Base-by-base conservation (phyloP, 2,113 vertebrate species). In the Sciurus niger region DNA sequence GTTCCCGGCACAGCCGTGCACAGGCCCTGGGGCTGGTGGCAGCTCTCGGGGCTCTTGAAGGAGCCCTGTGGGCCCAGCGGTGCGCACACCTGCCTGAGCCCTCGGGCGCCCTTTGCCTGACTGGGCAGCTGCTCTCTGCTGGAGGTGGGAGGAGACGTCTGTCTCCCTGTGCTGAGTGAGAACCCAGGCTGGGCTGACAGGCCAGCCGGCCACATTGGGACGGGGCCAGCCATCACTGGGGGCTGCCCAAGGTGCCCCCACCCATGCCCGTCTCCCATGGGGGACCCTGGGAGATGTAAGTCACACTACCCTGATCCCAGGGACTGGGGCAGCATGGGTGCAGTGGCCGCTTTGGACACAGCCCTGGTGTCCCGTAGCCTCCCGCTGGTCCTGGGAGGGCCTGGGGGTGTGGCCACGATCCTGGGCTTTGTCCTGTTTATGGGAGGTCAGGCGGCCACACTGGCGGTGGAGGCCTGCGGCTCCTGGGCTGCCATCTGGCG, bases 401-500 rank as follows among this genome's bases (percentile, higher is more conserved):
- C 2, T 65, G 95, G 96, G 4, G 85, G 94, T 68, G 93, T 95
- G 96, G 92, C 94, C 11, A 1, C 6, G 8, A 95, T 51, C 79
- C 89, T 60, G 60, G 96, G 97, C 97, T 97, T 97, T 94, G 97
- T 89, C 92, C 89, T 51, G 6, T 90, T 97, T 97, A 95, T 86
- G 96, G 97, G 98, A 96, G 98, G 99, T 99, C 98, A 98, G 98
- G 95, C 97, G 98, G 98, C 98, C 98, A 98, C 90, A 1, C 89
- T 55, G 98, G 98, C 88, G 97, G 98, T 96, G 93, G 93, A 97
- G 97, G 97, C 58, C 98, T 95, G 94, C 93, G 85, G 98, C 94
- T 89, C 89, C 87, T 30, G 95, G 97, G 97, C 98, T 97, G 97
- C 99, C 99, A 99, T 99, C 99, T 99, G 99, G 99, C 98, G 98